Evolutionary conservation across 2,888 invertebrate genomes (phyloP), one percentile per base, ranked within the genome.

Genomic region (Polydrusus tereticollis): DNA sequence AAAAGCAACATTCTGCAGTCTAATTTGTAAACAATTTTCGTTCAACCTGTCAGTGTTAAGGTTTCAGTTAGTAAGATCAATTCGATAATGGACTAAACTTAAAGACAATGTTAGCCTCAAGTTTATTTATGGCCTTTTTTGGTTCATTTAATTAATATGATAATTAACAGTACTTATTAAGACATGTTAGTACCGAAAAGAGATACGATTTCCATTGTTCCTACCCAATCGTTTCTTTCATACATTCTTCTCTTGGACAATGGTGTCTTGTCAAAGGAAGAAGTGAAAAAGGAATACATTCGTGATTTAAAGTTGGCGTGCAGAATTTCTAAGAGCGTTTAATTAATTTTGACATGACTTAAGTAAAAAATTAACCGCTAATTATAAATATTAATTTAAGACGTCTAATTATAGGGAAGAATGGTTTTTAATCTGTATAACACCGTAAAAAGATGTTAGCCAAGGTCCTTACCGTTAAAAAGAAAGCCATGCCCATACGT

Each of bases 271-370:
- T 52, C 65, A 70, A 60, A 65, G 14, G n/a, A 47, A 33, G 41
- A 33, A 65, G 33, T 52, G 14, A 65, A 60, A 71, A 71, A 71
- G 50, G 43, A 59, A 65, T 52, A 64, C 60, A 41, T 23, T 50
- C 65, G 65, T 71, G 65, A 65, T 65, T 65, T 71, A 65, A 57
- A 21, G 43, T 41, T 65, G 45, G 43, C 64, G 59, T 59, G 59
- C 47, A 43, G 33, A 45, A 50, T 50, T 59, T 59, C 59, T 50
- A 59, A 50, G 57, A 50, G 41, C 58, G 41, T 59, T 70, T 70
- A 70, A 59, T 70, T 70, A 70, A 70, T 65, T 70, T 70, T 59
- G 65, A 70, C 65, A 65, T 70, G 52, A 20, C 50, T 50, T 47
- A 38, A 29, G 52, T 52, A 59, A 65, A 60, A 70, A 65, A 58